A percentile compares a stretch with the other conserved stretches of the same genome.
Conservation (phyloP, 2,797 vertebrate species). For the Pempheris klunzingeri region DNA sequence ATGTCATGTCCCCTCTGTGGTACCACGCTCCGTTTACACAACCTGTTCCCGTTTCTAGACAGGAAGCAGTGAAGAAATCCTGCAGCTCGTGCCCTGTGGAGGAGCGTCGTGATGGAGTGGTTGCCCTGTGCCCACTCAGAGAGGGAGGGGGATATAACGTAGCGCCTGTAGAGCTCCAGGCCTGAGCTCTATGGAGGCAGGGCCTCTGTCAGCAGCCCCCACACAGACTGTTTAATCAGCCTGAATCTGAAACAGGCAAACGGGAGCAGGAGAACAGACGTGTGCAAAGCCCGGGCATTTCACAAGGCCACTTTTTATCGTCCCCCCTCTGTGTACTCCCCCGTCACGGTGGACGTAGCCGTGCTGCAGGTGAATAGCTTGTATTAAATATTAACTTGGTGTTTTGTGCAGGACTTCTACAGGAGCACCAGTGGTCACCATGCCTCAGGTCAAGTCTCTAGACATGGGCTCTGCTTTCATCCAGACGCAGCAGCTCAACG, state of each 20-base stretch:
- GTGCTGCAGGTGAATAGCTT: no score
- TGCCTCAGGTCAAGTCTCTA: slow-evolving; percentile 86
- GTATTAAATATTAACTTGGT: neutral
- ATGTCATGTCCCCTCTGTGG: neutral
- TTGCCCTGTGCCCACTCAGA: slow-evolving; percentile 61
- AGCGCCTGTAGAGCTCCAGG: no score
- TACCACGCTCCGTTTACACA: neutral
- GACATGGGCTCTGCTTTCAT: slow-evolving; percentile 95
- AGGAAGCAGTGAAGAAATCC: slow-evolving; percentile 36
- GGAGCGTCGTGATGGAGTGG: slow-evolving; percentile 4
- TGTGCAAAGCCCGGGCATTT: no score
- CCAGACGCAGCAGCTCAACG: slow-evolving; percentile 97
- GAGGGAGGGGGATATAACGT: slow-evolving; percentile 19
- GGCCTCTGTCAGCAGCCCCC: no score
- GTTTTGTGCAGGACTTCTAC: slow-evolving; percentile 67
- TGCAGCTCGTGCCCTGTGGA: slow-evolving; percentile 23
- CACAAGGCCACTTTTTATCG: no score
- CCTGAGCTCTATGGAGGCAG: neutral
- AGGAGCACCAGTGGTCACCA: slow-evolving; percentile 66
- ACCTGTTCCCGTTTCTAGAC: neutral
- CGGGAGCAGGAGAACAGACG: no score
- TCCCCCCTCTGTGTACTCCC: no score
- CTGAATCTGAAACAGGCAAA: no score
- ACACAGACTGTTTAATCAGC: no score
- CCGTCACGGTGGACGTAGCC: no score